These are phyloP conservation scores for Saxidomus purpurata DNA, from an alignment of 1,140 invertebrate species.

Conservation along the genomic window DNA sequence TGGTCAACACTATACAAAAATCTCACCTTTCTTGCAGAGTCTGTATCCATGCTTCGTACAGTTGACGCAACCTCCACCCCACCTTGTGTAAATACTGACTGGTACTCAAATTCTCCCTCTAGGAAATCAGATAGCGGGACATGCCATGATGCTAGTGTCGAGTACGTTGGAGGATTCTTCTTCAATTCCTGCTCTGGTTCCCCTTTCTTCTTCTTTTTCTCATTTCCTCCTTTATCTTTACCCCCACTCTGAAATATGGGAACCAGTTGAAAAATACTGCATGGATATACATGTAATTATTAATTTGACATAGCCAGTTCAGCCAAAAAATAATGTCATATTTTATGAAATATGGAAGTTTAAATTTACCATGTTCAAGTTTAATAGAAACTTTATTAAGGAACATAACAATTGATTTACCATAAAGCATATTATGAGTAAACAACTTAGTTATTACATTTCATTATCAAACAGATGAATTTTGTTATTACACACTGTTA, in stretches of 20 bases:
- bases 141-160: constrained; percentile 81
- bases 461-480: too few species aligned
- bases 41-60: constrained; percentile 69
- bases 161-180: constrained; percentile 78
- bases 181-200: constrained; percentile 80
- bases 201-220: constrained; percentile 81
- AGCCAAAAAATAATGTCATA: too few species aligned
- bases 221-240: constrained; percentile 66
- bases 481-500: too few species aligned
- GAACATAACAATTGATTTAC: too few species aligned
- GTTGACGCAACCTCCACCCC: constrained; percentile 72
- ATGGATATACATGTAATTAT: background rate
- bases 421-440: too few species aligned
- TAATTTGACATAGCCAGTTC: background rate
- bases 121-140: constrained; percentile 81
- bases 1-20: too few species aligned
- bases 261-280: background rate
- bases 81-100: constrained; percentile 74
- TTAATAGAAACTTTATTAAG: too few species aligned
- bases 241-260: constrained; percentile 44
- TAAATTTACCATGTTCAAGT: too few species aligned
- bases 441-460: too few species aligned
- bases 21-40: constrained; percentile 70
- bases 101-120: constrained; percentile 80
- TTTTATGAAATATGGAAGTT: too few species aligned